These are phyloP conservation scores for Leguminivora glycinivorella DNA, from an alignment of 1,140 invertebrate genomes.

Conservation along the genomic window DNA sequence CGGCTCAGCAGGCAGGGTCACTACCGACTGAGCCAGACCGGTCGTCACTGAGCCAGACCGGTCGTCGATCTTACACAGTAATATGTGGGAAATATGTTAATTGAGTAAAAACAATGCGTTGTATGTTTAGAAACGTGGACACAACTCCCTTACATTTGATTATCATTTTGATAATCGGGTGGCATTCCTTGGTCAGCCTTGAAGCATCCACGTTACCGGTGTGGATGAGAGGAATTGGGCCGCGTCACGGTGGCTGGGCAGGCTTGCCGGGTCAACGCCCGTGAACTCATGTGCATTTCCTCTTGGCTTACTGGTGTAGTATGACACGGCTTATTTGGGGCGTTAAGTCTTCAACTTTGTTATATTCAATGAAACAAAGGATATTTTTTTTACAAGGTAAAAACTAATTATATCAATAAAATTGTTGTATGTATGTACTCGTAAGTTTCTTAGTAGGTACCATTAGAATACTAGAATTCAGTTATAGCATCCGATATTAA, in stretches of 20 bases:
- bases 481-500: no score
- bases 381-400: neutral
- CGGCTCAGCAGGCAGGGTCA: no score
- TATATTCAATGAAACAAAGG: neutral
- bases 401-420: no score
- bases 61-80: no score
- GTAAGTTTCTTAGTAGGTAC: no score
- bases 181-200: neutral
- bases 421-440: no score
- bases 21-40: no score
- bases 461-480: no score
- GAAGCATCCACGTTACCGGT: slow-evolving; percentile 3
- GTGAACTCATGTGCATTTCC: slow-evolving; percentile 68
- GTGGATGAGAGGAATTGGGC: slow-evolving; percentile 23
- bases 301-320: slow-evolving; percentile 48
- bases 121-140: no score
- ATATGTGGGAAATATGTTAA: neutral
- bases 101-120: no score
- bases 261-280: slow-evolving; percentile 64
- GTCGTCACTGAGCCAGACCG: no score
- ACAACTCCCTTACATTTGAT: no score
- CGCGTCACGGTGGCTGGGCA: slow-evolving; percentile 51
- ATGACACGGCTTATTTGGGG: slow-evolving; percentile 43
- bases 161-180: slow-evolving; percentile 9
- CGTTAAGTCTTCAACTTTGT: slow-evolving; percentile 36